Conservation (phyloP, 2,113 vertebrate genomes). For the Strix uralensis region DNA sequence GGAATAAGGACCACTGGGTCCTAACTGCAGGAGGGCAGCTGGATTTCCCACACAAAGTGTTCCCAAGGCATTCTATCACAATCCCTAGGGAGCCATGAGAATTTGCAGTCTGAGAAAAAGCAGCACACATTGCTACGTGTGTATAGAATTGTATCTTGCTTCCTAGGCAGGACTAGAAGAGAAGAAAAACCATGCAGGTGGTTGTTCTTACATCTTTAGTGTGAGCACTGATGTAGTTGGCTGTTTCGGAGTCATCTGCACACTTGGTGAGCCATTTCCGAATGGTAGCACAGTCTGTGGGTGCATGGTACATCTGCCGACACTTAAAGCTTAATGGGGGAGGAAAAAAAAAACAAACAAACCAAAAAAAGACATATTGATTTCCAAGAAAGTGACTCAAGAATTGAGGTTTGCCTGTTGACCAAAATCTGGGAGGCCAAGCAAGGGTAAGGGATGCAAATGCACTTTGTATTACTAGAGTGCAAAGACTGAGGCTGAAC, state of each 20-base stretch:
- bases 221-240: constrained; percentile 99
- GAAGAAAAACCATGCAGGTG: neutral
- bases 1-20: neutral
- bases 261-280: constrained; percentile 99
- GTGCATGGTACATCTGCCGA: constrained; percentile 99
- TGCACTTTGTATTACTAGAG: neutral
- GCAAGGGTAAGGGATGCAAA: neutral
- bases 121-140: neutral
- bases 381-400: neutral
- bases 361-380: neutral
- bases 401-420: neutral
- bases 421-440: neutral
- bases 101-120: neutral
- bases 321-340: constrained; percentile 88
- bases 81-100: neutral
- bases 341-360: neutral
- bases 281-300: constrained; percentile 98
- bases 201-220: constrained; percentile 95
- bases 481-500: neutral
- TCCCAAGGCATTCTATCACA: neutral
- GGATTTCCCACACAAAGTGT: neutral
- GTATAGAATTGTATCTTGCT: neutral
- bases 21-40: neutral
- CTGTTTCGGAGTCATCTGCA: constrained; percentile 99
- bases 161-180: neutral